These are phyloP conservation scores for Bombus difficillimus DNA, from an alignment of 1,140 invertebrate species.

Conservation along the genomic window DNA sequence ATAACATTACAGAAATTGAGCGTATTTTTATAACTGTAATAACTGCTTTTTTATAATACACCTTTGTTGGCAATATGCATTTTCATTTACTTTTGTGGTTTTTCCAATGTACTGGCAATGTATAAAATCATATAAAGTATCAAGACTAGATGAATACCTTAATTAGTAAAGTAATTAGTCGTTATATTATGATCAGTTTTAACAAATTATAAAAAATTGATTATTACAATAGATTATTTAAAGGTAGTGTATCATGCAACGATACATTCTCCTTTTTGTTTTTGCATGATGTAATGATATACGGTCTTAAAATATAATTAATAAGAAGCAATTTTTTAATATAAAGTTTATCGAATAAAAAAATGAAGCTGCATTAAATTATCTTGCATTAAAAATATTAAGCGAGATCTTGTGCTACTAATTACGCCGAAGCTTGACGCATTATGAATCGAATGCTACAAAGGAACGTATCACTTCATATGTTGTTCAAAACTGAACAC, in stretches of 20 bases:
- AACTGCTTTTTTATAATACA: constrained; percentile 30
- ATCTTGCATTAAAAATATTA: constrained; percentile 10
- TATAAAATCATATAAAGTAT: constrained; percentile 69
- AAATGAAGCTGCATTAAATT: constrained; percentile 17
- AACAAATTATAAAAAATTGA: constrained; percentile 64
- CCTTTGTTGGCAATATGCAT: constrained; percentile 31
- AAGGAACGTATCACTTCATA: background rate
- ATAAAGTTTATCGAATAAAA: constrained; percentile 29
- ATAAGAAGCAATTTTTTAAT: constrained; percentile 23
- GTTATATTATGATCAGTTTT: constrained; percentile 57
- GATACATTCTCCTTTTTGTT: constrained; percentile 49
- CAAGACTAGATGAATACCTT: constrained; percentile 69
- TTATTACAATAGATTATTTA: constrained; percentile 57
- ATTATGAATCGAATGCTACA: constrained; percentile 11
- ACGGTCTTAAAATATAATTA: constrained; percentile 23
- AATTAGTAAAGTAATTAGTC: constrained; percentile 65
- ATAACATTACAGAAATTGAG: constrained; percentile 49
- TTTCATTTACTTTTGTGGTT: constrained; percentile 12
- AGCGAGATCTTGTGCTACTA: constrained; percentile 41
- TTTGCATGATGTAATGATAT: background rate
- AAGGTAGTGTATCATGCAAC: constrained; percentile 61
- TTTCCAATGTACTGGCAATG: constrained; percentile 42
- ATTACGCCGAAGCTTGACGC: constrained; percentile 1
- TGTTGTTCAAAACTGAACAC: background rate
- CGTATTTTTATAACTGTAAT: constrained; percentile 36